Base-by-base conservation (phyloP, 2,113 vertebrate genomes). In the Perccottus glenii region DNA sequence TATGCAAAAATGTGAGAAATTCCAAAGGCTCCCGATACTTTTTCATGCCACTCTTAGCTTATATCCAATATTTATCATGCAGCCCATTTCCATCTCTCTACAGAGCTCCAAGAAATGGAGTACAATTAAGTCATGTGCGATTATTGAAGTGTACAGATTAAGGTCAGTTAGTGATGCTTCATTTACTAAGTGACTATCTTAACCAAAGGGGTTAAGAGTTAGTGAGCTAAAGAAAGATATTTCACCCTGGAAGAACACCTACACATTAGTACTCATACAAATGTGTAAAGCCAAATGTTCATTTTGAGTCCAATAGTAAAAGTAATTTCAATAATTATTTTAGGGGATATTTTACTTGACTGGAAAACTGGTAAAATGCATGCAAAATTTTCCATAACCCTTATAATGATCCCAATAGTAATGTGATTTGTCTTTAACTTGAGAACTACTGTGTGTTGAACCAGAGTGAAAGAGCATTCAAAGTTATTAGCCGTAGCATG, bases 161-260 rank as follows among this genome's bases (percentile, higher is more conserved):
- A 49, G 70, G 65, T 27, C 1, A 27, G 19, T 27, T 27, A 27
- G 19, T 27, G 19, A 27, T 27, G 19, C 19, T 27, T 27, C 19
- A 27, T 27, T 27, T 27, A 27, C 40, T 19, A 19, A 49, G 67
- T 71, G 58, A 63, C 67, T 55, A 56, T 35, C 58, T 75, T 45
- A 75, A 69, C 49, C 57, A 6, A 44, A 3, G 72, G 63, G 66
- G 80, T 82, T 85, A 67, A 49, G 47, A 36, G 85, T 88, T 87
- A 88, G 87, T 74, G 60, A 85, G 66, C 68, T 76, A 64, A 79
- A 80, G 57, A 60, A 76, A 73, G 16, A 53, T 64, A 68, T 81
- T 85, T 86, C 82, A 86, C 85, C 57, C 78, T 64, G 73, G 80
- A 64, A 78, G 73, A 75, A 81, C 76, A 63, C 47, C 42, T 0